Conservation (phyloP, 2,797 vertebrate species). For the Periophthalmus magnuspinnatus region DNA sequence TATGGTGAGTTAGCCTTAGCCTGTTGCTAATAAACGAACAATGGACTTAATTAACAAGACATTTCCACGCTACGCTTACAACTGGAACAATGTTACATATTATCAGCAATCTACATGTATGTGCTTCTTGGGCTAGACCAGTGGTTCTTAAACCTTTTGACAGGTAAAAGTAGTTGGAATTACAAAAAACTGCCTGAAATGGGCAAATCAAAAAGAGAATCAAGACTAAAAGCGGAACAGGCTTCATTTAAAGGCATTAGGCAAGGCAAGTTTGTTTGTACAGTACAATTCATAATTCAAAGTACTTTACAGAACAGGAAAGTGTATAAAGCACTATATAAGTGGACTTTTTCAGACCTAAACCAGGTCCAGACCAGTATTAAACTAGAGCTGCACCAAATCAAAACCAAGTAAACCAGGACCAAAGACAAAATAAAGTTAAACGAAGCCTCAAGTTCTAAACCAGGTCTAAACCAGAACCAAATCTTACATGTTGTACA, state of each 20-base stretch:
- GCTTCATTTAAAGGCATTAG: neutral
- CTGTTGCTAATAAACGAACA: slow-evolving; percentile 16
- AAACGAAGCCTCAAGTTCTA: neutral
- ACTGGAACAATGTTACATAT: slow-evolving; percentile 34
- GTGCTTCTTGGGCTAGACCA: slow-evolving; percentile 1
- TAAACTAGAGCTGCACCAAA: no score
- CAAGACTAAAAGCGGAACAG: neutral
- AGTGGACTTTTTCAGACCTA: neutral
- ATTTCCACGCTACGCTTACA: neutral
- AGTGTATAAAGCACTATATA: neutral
- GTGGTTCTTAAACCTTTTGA: slow-evolving; percentile 2
- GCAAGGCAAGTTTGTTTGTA: no score
- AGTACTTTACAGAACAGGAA: no score
- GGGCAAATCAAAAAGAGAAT: neutral
- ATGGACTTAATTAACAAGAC: slow-evolving; percentile 40
- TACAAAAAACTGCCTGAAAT: neutral
- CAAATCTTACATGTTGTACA: neutral
- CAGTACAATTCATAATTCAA: no score
- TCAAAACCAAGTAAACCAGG: neutral
- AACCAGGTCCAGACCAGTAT: neutral
- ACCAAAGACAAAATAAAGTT: neutral
- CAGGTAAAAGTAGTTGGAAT: neutral
- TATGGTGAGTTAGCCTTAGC: slow-evolving; percentile 44
- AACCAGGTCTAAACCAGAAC: neutral
- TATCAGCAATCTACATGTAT: slow-evolving; percentile 2